A percentile compares a stretch with the other conserved stretches of the same genome.
These are phyloP conservation scores for Clitarchus hookeri DNA, from an alignment of 2,888 invertebrate genomes.

Conservation along the genomic window DNA sequence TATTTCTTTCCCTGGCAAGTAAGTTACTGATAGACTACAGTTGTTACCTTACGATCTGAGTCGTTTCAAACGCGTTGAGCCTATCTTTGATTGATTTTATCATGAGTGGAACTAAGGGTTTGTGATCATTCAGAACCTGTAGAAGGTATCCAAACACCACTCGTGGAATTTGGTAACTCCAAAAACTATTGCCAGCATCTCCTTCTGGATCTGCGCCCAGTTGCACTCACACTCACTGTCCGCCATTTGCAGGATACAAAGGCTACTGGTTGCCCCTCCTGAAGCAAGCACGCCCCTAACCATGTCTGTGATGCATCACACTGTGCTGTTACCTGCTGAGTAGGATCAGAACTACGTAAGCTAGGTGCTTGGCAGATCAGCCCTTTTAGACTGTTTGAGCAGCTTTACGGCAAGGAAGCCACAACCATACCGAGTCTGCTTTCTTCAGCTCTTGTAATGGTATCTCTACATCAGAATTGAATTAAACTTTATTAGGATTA, in stretches of 20 bases:
- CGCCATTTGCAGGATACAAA: not conserved
- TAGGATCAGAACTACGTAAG: not conserved
- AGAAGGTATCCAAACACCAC: not conserved
- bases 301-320: not conserved
- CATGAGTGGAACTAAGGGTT: not conserved
- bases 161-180: not conserved
- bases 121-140: not conserved
- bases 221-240: not conserved
- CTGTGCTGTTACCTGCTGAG: not conserved
- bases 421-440: not conserved
- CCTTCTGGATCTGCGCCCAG: not conserved
- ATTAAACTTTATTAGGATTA: not conserved
- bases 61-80: not conserved
- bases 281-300: not conserved
- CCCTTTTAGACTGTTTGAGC: not conserved
- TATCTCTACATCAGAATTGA: not conserved
- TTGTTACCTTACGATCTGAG: not conserved
- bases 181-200: not conserved
- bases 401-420: not conserved
- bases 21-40: not conserved
- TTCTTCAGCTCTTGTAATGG: not conserved
- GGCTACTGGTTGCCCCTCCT: not conserved
- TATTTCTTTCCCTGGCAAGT: not conserved
- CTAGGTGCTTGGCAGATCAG: not conserved
- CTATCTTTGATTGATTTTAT: not conserved